phyloP scores from a whole-genome alignment of 2,888 invertebrate species.

The Desoria tigrina region DNA sequence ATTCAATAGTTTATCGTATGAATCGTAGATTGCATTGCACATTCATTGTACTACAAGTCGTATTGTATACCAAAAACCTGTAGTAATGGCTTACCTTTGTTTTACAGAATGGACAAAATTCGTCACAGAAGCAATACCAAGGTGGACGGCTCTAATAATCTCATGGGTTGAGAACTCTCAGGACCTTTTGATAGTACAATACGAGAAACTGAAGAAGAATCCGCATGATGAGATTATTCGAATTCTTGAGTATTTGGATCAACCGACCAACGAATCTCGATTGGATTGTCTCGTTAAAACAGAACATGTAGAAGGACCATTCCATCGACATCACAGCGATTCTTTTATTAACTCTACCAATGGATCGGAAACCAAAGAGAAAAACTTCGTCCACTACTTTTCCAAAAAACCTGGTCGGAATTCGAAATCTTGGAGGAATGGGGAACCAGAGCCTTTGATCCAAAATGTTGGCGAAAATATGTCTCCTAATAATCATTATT shows the following conservation, averaged over 20 bases:
- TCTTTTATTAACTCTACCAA: not conserved
- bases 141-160: slow-evolving; percentile 49
- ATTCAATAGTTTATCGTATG: too few relatives aligned
- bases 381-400: not conserved
- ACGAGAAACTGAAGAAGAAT: slow-evolving; percentile 55
- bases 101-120: slow-evolving; percentile 47
- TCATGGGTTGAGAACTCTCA: slow-evolving; percentile 51
- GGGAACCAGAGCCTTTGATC: not conserved
- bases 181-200: slow-evolving; percentile 55
- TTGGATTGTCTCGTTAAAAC: slow-evolving; percentile 54
- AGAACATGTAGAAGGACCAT: slow-evolving; percentile 54
- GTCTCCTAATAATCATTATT: slow-evolving; percentile 15
- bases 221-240: slow-evolving; percentile 52
- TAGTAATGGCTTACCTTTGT: not conserved
- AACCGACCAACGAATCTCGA: slow-evolving; percentile 53
- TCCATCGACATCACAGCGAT: slow-evolving; percentile 41
- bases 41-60: too few relatives aligned
- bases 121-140: slow-evolving; percentile 35
- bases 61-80: not conserved
- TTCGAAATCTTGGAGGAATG: slow-evolving; percentile 17
- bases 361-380: not conserved
- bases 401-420: slow-evolving; percentile 8
- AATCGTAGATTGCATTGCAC: too few relatives aligned
- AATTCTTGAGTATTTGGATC: slow-evolving; percentile 53
- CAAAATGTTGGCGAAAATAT: not conserved